A percentile compares a stretch with the other conserved stretches of the same genome.
phyloP scores from a whole-genome alignment of 2,113 vertebrate species.

The Cyprinodon variegatus region DNA sequence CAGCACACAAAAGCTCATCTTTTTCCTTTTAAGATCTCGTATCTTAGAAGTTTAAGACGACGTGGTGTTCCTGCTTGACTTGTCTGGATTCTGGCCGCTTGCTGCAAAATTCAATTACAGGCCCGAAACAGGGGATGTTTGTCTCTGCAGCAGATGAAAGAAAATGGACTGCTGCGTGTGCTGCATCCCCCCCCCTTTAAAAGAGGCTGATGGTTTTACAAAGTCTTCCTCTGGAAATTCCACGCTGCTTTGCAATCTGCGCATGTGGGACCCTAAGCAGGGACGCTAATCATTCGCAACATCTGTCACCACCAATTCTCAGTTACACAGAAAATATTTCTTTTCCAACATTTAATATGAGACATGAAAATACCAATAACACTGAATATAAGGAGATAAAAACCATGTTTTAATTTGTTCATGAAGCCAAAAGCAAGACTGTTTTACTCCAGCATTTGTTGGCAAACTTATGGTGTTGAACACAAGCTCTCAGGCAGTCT shows the following conservation, averaged over 20 bases:
- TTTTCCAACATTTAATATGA: slow-evolving; percentile 2
- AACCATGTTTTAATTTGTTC: slow-evolving; percentile 5
- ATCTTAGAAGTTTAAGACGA: slow-evolving; percentile 32
- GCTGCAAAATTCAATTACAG: slow-evolving; percentile 56
- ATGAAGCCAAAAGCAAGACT: slow-evolving; percentile 15
- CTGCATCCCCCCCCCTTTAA: slow-evolving; percentile 21
- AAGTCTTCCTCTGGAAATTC: slow-evolving; percentile 27
- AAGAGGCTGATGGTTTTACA: slow-evolving; percentile 23
- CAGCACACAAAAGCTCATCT: slow-evolving; percentile 4
- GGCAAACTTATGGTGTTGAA: not conserved
- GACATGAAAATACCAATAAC: slow-evolving; percentile 9
- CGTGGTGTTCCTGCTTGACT: slow-evolving; percentile 30
- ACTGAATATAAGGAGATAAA: slow-evolving; percentile 2
- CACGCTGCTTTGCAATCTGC: slow-evolving; percentile 26
- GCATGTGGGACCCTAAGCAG: slow-evolving; percentile 2
- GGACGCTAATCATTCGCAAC: slow-evolving; percentile 22
- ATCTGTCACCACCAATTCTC: slow-evolving; percentile 22
- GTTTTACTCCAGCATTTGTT: not conserved
- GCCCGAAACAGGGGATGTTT: slow-evolving; percentile 36
- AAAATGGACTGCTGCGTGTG: slow-evolving; percentile 4
- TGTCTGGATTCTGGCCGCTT: slow-evolving; percentile 23
- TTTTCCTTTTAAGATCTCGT: slow-evolving; percentile 17
- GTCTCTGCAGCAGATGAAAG: slow-evolving; percentile 41
- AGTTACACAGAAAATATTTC: not conserved
- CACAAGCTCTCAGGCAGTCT: slow-evolving; percentile 3